Conservation (phyloP, 1,140 invertebrate genomes). For the Drosophila yakuba region DNA sequence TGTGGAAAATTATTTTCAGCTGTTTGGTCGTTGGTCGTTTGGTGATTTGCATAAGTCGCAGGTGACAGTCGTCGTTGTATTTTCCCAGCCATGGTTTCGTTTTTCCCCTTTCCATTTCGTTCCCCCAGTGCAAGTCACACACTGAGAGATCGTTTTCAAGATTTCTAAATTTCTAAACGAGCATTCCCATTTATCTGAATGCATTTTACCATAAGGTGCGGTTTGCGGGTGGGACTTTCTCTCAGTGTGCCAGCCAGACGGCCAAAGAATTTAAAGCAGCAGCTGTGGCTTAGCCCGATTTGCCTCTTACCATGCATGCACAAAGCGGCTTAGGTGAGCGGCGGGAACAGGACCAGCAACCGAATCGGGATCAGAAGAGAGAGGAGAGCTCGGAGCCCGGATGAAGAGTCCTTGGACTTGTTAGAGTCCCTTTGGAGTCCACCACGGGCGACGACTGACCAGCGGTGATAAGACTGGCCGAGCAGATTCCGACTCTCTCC, state of each 20-base stretch:
- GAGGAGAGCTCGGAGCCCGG: not conserved
- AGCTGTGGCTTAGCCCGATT: constrained; percentile 38
- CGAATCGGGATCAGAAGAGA: not conserved
- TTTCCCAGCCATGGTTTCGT: not conserved
- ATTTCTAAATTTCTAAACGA: too few species aligned
- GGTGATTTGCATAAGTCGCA: constrained; percentile 70
- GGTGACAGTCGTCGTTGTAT: constrained; percentile 49
- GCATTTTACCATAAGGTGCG: too few species aligned
- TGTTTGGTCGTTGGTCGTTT: constrained; percentile 41
- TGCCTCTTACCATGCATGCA: constrained; percentile 40
- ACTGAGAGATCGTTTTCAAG: not conserved
- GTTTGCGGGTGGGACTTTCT: not conserved
- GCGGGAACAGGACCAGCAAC: not conserved
- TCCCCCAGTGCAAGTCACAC: not conserved
- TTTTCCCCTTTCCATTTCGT: not conserved
- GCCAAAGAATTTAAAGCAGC: constrained; percentile 17
- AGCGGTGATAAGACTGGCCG: constrained; percentile 24
- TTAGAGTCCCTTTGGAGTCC: constrained; percentile 1
- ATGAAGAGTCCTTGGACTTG: not conserved
- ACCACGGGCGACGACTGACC: constrained; percentile 9
- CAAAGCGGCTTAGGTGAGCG: constrained; percentile 40
- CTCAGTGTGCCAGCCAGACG: not conserved
- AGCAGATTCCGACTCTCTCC: not conserved
- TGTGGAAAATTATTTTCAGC: constrained; percentile 77
- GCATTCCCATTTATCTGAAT: too few species aligned